Percentiles rank a stretch among this genome's conserved stretches.
These are phyloP conservation scores for Pollicipes pollicipes DNA, from an alignment of 1,140 invertebrate genomes.

Conservation along the genomic window DNA sequence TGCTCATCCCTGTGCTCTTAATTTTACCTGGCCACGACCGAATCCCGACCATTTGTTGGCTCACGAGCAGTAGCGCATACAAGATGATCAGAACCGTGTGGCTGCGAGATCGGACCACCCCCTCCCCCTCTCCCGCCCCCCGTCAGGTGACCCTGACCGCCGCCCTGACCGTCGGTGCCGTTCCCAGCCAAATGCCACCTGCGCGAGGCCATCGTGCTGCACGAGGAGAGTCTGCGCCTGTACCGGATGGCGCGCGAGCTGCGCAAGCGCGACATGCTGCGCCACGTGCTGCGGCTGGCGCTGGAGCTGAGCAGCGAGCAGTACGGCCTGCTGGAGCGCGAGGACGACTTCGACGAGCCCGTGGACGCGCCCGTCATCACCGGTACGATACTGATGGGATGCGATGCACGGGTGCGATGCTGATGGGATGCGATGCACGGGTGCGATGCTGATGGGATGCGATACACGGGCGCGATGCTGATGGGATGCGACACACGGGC, in stretches of 20 bases:
- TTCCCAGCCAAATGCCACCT: background rate
- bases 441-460: no score
- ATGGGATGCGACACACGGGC: no score
- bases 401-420: no score
- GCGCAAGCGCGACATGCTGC: slow-evolving; percentile 55
- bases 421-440: background rate
- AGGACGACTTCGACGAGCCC: slow-evolving; percentile 59
- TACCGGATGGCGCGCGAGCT: slow-evolving; percentile 78
- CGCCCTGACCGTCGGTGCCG: no score
- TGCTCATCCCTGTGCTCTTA: no score
- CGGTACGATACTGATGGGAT: no score
- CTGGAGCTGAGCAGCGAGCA: slow-evolving; percentile 52
- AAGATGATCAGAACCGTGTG: background rate
- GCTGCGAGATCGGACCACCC: slow-evolving; percentile 16
- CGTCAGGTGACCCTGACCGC: background rate
- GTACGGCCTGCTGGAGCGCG: slow-evolving; percentile 49
- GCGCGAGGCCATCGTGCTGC: slow-evolving; percentile 55
- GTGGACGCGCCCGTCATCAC: slow-evolving; percentile 52
- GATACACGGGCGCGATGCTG: no score
- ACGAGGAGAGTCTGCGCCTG: slow-evolving; percentile 69
- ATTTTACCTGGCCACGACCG: no score
- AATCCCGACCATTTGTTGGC: no score
- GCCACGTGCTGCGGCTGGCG: slow-evolving; percentile 47
- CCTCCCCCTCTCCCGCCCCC: slow-evolving; percentile 15
- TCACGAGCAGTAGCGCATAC: no score